Conservation (phyloP, 1,140 invertebrate genomes). For the Schmidtea mediterranea region DNA sequence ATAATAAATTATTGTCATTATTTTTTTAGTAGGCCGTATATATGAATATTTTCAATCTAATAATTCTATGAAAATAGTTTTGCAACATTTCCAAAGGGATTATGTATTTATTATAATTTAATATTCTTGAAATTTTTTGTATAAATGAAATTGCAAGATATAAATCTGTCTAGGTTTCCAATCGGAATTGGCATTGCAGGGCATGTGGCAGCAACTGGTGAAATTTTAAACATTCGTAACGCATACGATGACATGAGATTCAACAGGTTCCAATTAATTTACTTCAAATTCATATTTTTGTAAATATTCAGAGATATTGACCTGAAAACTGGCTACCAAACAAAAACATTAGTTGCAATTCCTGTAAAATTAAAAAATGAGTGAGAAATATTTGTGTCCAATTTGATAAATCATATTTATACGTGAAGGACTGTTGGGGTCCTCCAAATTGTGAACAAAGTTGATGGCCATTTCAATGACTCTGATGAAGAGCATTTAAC, state of each 20-base stretch:
- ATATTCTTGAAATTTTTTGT: too few species aligned
- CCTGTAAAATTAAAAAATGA: constrained; percentile 45
- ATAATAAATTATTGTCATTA: too few species aligned
- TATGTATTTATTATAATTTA: too few species aligned
- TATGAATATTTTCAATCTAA: too few species aligned
- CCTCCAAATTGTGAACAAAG: constrained; percentile 61
- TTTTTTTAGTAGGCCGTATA: too few species aligned
- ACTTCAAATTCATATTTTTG: neutral
- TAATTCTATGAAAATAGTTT: too few species aligned
- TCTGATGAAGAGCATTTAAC: constrained; percentile 53
- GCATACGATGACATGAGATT: constrained; percentile 70
- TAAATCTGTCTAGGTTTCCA: too few species aligned
- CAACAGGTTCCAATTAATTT: constrained; percentile 46
- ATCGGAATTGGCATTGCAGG: constrained; percentile 84
- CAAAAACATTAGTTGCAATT: constrained; percentile 51
- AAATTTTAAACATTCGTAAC: constrained; percentile 53
- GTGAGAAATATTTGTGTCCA: constrained; percentile 13
- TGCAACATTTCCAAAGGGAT: too few species aligned
- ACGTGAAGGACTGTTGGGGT: constrained; percentile 41
- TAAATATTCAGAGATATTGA: constrained; percentile 34
- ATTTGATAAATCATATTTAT: too few species aligned
- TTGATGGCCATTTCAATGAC: constrained; percentile 38
- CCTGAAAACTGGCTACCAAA: constrained; percentile 44
- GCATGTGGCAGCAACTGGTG: constrained; percentile 73
- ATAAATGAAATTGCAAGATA: too few species aligned